A percentile compares a stretch with the other conserved stretches of the same genome.
These are phyloP conservation scores for Latrodectus geometricus DNA, from an alignment of 1,140 invertebrate genomes.

Conservation along the genomic window DNA sequence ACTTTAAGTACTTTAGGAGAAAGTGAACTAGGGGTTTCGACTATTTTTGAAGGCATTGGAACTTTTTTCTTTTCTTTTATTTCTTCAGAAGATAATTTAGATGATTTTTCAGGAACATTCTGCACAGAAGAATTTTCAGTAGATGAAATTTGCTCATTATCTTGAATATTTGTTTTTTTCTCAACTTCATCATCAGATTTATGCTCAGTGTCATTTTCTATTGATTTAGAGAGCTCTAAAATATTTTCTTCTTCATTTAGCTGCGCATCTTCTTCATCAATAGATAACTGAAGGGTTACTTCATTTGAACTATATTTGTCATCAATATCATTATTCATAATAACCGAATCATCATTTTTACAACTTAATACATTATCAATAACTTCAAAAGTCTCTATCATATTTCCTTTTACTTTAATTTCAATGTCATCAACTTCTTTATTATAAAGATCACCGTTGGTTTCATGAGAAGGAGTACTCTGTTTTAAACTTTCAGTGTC, in stretches of 20 bases:
- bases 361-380: background rate
- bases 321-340: background rate
- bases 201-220: background rate
- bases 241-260: conserved; percentile 81
- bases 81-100: background rate
- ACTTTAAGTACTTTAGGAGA: conserved; percentile 45
- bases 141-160: background rate
- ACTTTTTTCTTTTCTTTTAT: conserved; percentile 4
- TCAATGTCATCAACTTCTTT: background rate
- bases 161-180: background rate
- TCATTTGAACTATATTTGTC: background rate
- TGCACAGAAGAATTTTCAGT: background rate
- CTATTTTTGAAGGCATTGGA: background rate
- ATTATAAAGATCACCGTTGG: background rate
- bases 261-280: conserved; percentile 30
- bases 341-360: background rate
- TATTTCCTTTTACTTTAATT: background rate
- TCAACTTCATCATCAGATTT: background rate
- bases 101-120: background rate
- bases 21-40: background rate
- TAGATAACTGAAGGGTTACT: background rate
- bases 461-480: background rate
- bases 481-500: background rate
- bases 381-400: background rate
- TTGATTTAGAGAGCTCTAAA: conserved; percentile 77